These are phyloP conservation scores for Sarcoramphus papa DNA, from an alignment of 2,797 vertebrate species.

Conservation along the genomic window DNA sequence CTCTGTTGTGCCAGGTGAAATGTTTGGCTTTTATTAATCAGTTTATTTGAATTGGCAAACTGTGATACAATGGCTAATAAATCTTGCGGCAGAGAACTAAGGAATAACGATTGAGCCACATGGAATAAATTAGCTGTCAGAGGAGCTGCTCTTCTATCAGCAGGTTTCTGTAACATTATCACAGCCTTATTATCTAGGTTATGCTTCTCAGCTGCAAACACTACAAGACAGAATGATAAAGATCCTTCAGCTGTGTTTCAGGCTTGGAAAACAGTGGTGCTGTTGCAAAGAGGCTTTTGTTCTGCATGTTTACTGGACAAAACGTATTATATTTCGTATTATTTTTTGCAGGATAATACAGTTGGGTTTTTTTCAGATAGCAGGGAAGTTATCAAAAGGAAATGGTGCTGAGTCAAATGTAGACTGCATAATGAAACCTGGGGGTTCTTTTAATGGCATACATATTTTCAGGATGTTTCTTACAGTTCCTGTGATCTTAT, in stretches of 20 bases:
- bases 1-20: neutral
- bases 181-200: slow-evolving; percentile 66
- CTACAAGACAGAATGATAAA: slow-evolving; percentile 44
- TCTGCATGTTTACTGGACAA: slow-evolving; percentile 23
- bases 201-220: slow-evolving; percentile 52
- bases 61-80: neutral
- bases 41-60: slow-evolving; percentile 22
- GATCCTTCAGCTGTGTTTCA: slow-evolving; percentile 46
- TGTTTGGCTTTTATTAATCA: neutral
- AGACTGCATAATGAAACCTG: neutral
- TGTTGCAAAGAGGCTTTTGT: slow-evolving; percentile 26
- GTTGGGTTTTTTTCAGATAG: neutral
- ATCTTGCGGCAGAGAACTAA: slow-evolving; percentile 33
- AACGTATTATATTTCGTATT: neutral
- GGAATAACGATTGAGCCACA: slow-evolving; percentile 26
- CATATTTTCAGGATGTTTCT: neutral
- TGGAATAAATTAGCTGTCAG: slow-evolving; percentile 62
- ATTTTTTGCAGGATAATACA: neutral
- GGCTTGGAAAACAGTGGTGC: neutral
- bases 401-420: neutral
- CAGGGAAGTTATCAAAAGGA: slow-evolving; percentile 22
- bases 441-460: neutral
- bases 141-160: slow-evolving; percentile 51
- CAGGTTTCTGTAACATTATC: slow-evolving; percentile 60
- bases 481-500: neutral